Evolutionary conservation across 1,140 invertebrate genomes (phyloP), one percentile per base, ranked within the genome.

Genomic region (Aphidius gifuensis): DNA sequence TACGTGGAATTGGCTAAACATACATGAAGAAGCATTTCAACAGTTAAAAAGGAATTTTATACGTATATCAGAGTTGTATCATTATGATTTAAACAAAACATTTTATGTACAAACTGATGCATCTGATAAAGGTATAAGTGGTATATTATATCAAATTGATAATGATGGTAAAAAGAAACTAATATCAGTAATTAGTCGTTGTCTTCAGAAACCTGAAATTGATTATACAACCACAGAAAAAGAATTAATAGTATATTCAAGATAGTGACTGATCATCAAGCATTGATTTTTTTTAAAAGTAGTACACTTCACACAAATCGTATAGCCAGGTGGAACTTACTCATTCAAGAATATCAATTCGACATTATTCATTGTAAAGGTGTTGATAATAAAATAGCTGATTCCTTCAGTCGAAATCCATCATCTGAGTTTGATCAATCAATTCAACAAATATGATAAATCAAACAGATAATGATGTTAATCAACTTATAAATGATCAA

Each of bases 81-180:
- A 48, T 42, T 49, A 59, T 49, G 46, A 59, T n/a, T 6, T 49
- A 1, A 32, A 16, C 8, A 39, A 50, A 38, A 6, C 45, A 39
- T 49, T 59, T 7, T 40, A 32, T 11, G 44, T 58, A 32, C 56
- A 58, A 38, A 58, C 56, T 21, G 56, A 58, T 39, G 56, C 43
- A 38, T 59, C 57, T 21, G 47, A 59, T 49, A 5, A 11, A 23
- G 57, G 57, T n/a, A 59, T 59, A 1, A 16, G 57, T 42, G 57
- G 44, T 3, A 59, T 59, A 40, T 40, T 59, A 38, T 59, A 49
- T 50, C 57, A 59, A 42, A 1, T 49, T 8, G 38, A 48, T n/a
- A 11, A 40, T 38, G 9, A 39, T n/a, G 49, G 23, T 50, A 16
- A 16, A 16, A 9, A 9, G 6, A 4, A 23, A 23, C 7, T 50